Conservation (phyloP, 2,888 invertebrate genomes). For the Macrophya alboannulata region DNA sequence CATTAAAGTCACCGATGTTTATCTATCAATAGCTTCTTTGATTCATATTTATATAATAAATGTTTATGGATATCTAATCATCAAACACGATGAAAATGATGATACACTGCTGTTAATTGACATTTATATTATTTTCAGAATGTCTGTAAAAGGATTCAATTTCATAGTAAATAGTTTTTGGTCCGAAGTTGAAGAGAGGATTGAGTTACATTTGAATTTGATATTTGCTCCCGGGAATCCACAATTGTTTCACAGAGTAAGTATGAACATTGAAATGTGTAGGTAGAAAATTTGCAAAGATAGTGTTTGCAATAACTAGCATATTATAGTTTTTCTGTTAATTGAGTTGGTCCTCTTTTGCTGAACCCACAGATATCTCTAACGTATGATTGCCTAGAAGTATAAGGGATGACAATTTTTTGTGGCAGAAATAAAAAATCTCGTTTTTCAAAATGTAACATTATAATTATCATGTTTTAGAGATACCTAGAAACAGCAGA, state of each 20-base stretch:
- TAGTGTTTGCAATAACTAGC: not conserved
- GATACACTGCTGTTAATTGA: constrained; percentile 70
- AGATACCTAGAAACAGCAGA: constrained; percentile 90
- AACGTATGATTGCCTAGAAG: not conserved
- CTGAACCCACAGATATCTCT: not conserved
- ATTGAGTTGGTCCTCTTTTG: too few species aligned
- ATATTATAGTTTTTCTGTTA: too few species aligned
- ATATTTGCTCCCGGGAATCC: constrained; percentile 97
- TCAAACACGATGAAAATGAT: too few species aligned
- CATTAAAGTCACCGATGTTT: too few species aligned
- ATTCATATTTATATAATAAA: too few species aligned
- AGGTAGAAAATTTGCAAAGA: constrained; percentile 2
- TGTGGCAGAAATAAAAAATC: too few species aligned
- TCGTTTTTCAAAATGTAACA: not conserved
- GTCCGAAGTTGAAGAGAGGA: constrained; percentile 91
- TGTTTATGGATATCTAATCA: too few species aligned
- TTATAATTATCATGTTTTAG: constrained; percentile 71
- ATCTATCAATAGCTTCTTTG: too few species aligned
- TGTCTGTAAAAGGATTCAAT: constrained; percentile 85
- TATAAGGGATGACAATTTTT: not conserved
- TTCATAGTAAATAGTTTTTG: constrained; percentile 94
- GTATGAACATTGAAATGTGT: constrained; percentile 34
- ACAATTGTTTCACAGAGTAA: constrained; percentile 89
- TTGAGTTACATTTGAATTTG: constrained; percentile 90
- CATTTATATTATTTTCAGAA: constrained; percentile 65